These are phyloP conservation scores for Meandrina meandrites DNA, from an alignment of 92 coral and sea anemone genomes.

Conservation along the genomic window DNA sequence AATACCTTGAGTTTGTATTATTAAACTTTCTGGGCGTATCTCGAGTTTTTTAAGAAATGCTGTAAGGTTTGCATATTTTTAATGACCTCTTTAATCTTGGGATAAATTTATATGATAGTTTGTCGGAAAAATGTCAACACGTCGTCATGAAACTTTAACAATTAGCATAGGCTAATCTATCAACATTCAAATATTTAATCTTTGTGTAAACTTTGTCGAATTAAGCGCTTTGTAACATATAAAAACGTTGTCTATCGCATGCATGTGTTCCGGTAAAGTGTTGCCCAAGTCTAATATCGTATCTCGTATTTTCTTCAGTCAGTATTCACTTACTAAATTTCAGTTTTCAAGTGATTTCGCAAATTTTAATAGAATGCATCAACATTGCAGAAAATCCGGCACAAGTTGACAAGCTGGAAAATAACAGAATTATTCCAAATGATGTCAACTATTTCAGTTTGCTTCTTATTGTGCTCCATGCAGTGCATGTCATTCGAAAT, in stretches of 20 bases:
- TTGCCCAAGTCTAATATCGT: background rate
- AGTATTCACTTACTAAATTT: background rate
- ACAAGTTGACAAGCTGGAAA: background rate
- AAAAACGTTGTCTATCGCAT: background rate
- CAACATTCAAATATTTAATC: background rate
- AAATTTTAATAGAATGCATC: background rate
- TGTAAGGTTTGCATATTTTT: no score
- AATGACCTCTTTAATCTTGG: no score
- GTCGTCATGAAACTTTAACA: background rate
- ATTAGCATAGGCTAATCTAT: background rate
- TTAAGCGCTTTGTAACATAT: background rate
- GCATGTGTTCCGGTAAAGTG: background rate
- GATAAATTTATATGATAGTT: background rate
- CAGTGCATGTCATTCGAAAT: background rate
- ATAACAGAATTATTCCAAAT: background rate
- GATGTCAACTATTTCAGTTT: background rate
- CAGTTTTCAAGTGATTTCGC: background rate
- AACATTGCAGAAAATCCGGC: background rate
- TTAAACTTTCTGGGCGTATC: no score
- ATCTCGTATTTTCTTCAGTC: background rate
- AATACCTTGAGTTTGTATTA: no score
- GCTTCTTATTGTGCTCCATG: background rate
- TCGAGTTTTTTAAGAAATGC: no score
- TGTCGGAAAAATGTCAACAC: background rate
- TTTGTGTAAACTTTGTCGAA: background rate